These are phyloP conservation scores for Zosterops japonicus DNA, from an alignment of 2,113 vertebrate species.

Conservation along the genomic window DNA sequence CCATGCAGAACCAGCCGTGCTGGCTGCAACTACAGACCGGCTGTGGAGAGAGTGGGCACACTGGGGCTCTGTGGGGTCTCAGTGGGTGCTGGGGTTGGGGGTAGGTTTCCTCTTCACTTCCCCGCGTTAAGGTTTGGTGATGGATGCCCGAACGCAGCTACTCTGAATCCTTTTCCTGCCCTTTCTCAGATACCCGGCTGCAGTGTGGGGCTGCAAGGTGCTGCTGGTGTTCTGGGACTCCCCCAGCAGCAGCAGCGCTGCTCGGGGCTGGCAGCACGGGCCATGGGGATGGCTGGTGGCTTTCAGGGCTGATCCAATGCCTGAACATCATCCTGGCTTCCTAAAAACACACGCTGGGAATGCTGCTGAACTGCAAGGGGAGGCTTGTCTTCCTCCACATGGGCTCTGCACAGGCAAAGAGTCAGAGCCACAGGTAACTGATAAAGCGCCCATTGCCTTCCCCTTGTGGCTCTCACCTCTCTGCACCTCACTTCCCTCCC, in stretches of 20 bases:
- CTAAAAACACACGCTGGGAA: background rate
- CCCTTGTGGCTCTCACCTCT: background rate
- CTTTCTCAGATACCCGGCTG: background rate
- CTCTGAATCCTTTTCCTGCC: background rate
- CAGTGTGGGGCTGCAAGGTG: background rate
- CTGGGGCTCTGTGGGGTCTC: background rate
- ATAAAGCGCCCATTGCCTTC: background rate
- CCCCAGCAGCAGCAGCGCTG: no score
- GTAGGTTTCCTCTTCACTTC: fast-evolving
- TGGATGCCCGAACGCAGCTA: background rate
- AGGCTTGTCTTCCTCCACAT: background rate
- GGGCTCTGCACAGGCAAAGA: no score
- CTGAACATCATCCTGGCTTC: background rate
- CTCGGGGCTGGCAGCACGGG: fast-evolving
- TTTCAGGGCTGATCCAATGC: background rate
- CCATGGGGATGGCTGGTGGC: background rate
- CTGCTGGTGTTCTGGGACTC: background rate
- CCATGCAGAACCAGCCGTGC: fast-evolving
- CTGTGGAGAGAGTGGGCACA: background rate
- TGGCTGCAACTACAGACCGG: background rate
- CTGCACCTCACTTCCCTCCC: background rate
- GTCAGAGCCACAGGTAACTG: background rate
- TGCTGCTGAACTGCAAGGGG: background rate
- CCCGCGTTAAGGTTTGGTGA: background rate
- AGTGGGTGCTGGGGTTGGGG: fast-evolving